These are phyloP conservation scores for Conistra vaccinii DNA, from an alignment of 2,888 invertebrate species.

Conservation along the genomic window DNA sequence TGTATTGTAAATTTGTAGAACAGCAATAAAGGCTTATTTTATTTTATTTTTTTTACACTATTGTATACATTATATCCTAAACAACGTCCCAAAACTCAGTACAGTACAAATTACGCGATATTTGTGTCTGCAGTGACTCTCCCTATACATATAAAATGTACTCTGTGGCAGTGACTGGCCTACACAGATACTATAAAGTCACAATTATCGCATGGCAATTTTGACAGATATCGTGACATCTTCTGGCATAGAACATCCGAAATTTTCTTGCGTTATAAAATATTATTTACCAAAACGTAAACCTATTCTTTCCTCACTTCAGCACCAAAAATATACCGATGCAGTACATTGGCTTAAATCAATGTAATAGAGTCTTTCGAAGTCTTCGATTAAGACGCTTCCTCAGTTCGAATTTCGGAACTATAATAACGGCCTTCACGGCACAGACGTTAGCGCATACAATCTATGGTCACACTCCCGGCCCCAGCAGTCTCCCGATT, in stretches of 20 bases:
- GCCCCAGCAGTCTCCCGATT: slow-evolving; percentile 41
- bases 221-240: slow-evolving; percentile 4
- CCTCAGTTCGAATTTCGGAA: neutral
- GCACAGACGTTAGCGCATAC: slow-evolving; percentile 37
- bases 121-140: too few relatives aligned
- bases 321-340: neutral
- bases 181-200: too few relatives aligned
- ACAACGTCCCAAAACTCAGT: too few relatives aligned
- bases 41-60: too few relatives aligned
- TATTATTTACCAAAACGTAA: neutral
- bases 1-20: too few relatives aligned
- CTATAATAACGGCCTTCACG: slow-evolving; percentile 17
- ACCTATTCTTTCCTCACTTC: neutral
- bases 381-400: neutral
- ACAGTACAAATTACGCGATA: too few relatives aligned
- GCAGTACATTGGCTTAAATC: slow-evolving; percentile 8
- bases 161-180: too few relatives aligned
- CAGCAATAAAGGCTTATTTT: too few relatives aligned
- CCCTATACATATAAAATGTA: too few relatives aligned
- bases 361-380: slow-evolving; percentile 7
- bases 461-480: slow-evolving; percentile 53
- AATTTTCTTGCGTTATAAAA: slow-evolving; percentile 1
- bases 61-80: too few relatives aligned
- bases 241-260: neutral
- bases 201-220: too few relatives aligned